Conservation (phyloP, 2,113 vertebrate genomes). For the Anguilla japonica region DNA sequence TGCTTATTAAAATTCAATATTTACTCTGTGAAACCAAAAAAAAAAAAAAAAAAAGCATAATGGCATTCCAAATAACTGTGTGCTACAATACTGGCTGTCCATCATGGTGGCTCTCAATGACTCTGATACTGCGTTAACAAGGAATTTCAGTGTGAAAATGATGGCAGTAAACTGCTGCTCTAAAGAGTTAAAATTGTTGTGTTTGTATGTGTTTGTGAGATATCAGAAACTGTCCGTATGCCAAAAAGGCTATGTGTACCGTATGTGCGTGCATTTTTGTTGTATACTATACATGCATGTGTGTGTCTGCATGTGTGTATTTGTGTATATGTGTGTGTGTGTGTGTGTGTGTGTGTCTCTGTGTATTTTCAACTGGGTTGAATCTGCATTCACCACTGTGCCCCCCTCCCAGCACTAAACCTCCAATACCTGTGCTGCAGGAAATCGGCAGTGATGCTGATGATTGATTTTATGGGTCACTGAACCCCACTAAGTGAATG, state of each 20-base stretch:
- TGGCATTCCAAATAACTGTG: background rate
- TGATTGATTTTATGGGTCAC: background rate
- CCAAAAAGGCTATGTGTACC: too few relatives aligned
- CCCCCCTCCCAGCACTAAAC: slow-evolving; percentile 41
- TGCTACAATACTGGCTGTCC: background rate
- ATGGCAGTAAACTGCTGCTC: too few relatives aligned
- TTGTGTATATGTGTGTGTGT: background rate
- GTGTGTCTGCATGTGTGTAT: slow-evolving; percentile 30
- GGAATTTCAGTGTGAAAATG: background rate
- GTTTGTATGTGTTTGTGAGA: too few relatives aligned
- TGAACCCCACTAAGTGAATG: background rate
- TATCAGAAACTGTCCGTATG: too few relatives aligned
- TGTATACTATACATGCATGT: background rate
- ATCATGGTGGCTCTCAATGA: background rate
- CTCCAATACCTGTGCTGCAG: background rate
- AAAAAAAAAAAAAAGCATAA: background rate
- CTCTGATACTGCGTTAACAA: background rate
- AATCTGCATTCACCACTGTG: slow-evolving; percentile 34
- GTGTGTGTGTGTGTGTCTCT: slow-evolving; percentile 2
- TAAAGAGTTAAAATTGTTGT: background rate
- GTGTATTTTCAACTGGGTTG: background rate
- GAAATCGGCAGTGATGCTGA: background rate
- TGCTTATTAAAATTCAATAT: background rate
- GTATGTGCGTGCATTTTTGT: too few relatives aligned
- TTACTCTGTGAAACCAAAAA: background rate